A percentile compares a stretch with the other conserved stretches of the same genome.
Evolutionary conservation across 64 coral and sea anemone species (phyloP).

Genomic region (Acropora yongei): DNA sequence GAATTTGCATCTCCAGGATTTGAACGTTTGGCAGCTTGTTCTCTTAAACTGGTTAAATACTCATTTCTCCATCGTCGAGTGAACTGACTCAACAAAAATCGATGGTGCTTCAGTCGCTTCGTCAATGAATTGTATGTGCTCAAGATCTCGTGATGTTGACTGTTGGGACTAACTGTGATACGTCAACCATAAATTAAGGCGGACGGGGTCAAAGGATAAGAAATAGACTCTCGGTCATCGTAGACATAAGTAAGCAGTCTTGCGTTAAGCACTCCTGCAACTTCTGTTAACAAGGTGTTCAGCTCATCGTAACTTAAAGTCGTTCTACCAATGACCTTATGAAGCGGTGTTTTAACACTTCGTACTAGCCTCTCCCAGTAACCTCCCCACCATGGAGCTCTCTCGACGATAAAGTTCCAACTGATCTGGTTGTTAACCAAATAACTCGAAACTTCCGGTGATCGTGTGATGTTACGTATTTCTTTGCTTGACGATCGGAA

Average conservation of each 20-base stretch:
- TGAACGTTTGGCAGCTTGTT: no score
- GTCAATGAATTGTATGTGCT: no score
- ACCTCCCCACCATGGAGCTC: conserved; percentile 29
- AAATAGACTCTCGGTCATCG: conserved; percentile 1
- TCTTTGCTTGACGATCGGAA: conserved; percentile 2
- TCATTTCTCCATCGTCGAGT: no score
- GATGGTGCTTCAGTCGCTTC: no score
- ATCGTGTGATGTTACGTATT: neutral
- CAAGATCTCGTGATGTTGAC: no score
- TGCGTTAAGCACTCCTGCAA: conserved; percentile 7
- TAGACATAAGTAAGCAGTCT: conserved; percentile 18
- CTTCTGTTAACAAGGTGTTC: neutral
- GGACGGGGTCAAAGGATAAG: conserved; percentile 13
- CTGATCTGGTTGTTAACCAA: conserved; percentile 18
- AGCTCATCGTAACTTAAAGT: conserved; percentile 19
- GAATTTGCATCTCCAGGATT: no score
- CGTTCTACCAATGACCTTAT: conserved; percentile 1
- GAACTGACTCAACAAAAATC: no score
- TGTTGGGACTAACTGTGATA: no score
- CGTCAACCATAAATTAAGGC: no score
- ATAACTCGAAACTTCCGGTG: conserved; percentile 27
- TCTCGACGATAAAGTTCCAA: conserved; percentile 29
- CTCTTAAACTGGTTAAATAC: no score
- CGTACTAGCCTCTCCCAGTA: conserved; percentile 1
- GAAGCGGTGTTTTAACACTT: neutral